phyloP scores from a whole-genome alignment of 2,113 vertebrate genomes.

The Catagonus wagneri region DNA sequence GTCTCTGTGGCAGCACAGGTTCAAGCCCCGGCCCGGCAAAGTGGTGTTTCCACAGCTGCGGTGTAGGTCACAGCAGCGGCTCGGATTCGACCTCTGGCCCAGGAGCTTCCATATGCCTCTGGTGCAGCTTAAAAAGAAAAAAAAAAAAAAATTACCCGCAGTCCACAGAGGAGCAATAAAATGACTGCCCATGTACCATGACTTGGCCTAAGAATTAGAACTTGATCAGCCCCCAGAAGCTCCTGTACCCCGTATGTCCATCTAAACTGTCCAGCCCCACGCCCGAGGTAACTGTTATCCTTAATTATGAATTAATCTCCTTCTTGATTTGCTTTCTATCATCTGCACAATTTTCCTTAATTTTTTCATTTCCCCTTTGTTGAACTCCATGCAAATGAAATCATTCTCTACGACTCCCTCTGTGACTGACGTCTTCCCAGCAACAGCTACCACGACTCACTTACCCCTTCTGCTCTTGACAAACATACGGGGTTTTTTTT shows the following conservation, averaged over 20 bases:
- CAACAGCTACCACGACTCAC: background rate
- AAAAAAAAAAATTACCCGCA: background rate
- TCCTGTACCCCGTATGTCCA: background rate
- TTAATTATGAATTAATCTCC: background rate
- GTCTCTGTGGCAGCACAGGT: no score
- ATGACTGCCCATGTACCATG: background rate
- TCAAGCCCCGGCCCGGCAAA: no score
- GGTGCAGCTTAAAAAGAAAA: no score
- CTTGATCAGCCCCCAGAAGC: background rate
- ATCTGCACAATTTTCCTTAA: background rate
- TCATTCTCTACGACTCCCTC: background rate
- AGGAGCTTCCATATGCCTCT: no score
- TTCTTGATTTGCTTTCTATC: background rate
- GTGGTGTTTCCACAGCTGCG: no score
- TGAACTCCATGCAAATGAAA: background rate
- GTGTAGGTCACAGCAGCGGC: no score
- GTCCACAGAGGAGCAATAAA: background rate
- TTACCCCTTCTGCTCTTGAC: background rate
- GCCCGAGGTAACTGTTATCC: background rate
- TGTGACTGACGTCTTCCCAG: background rate
- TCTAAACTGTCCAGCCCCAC: background rate
- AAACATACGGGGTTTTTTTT: background rate
- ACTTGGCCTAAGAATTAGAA: background rate
- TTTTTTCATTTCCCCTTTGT: background rate
- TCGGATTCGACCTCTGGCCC: no score